A percentile compares a stretch with the other conserved stretches of the same genome.
phyloP scores from a whole-genome alignment of 2,888 invertebrate genomes.

The Spilosoma lubricipeda region DNA sequence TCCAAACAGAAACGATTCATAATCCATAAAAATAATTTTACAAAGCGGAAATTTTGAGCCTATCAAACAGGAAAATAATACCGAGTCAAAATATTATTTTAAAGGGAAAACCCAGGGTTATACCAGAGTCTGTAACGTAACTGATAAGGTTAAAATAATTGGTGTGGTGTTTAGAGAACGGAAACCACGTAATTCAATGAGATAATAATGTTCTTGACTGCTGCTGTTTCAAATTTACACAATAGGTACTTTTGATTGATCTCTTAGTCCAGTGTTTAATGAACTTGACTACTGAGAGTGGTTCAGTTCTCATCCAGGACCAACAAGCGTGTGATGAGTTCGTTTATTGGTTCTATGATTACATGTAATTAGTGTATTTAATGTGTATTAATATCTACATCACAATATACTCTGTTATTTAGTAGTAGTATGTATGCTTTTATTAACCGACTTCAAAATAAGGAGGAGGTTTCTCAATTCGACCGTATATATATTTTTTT shows the following conservation, averaged over 20 bases:
- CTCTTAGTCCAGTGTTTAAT: not conserved
- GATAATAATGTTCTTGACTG: conserved; percentile 2
- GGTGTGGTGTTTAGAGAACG: not conserved
- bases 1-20: not conserved
- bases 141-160: not conserved
- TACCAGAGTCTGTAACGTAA: not conserved
- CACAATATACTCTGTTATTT: too few relatives aligned
- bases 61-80: not conserved
- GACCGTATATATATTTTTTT: too few relatives aligned
- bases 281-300: not conserved
- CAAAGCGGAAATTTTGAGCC: too few relatives aligned
- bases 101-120: not conserved
- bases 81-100: not conserved
- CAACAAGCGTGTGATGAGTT: too few relatives aligned
- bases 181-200: not conserved
- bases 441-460: too few relatives aligned
- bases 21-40: not conserved
- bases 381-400: too few relatives aligned
- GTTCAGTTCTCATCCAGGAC: not conserved
- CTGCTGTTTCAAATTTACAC: not conserved
- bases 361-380: too few relatives aligned
- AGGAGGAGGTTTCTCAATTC: too few relatives aligned
- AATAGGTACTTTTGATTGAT: not conserved
- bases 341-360: too few relatives aligned
- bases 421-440: too few relatives aligned